These are phyloP conservation scores for Phania funesta DNA, from an alignment of 2,888 invertebrate species.

Conservation along the genomic window DNA sequence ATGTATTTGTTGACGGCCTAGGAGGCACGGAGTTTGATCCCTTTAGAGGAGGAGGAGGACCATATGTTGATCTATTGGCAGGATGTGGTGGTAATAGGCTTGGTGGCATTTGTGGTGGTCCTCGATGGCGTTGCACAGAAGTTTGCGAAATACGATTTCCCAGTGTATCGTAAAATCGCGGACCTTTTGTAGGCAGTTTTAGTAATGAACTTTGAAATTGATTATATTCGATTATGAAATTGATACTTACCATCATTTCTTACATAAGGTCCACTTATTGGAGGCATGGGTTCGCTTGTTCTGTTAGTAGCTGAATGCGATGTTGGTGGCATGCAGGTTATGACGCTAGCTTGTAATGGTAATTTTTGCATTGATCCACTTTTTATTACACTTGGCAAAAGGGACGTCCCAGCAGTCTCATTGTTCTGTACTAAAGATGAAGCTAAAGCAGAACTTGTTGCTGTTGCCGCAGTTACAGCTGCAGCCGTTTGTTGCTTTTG, in stretches of 20 bases:
- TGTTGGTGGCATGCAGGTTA: conserved; percentile 83
- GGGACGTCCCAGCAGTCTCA: conserved; percentile 3
- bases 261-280: conserved; percentile 71
- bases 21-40: conserved; percentile 71
- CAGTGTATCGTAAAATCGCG: conserved; percentile 75
- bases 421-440: conserved; percentile 29
- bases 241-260: conserved; percentile 70
- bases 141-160: conserved; percentile 54
- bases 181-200: conserved; percentile 58
- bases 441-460: conserved; percentile 51
- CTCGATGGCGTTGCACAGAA: conserved; percentile 69
- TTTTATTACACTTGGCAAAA: conserved; percentile 43
- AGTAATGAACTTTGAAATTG: neutral
- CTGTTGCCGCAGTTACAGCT: conserved; percentile 81
- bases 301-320: conserved; percentile 61
- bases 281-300: conserved; percentile 60
- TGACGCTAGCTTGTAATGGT: conserved; percentile 82
- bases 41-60: conserved; percentile 78
- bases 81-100: conserved; percentile 65
- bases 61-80: conserved; percentile 77
- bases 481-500: conserved; percentile 82
- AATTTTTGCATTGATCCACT: conserved; percentile 28
- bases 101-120: conserved; percentile 69
- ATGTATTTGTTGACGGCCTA: conserved; percentile 27
- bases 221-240: neutral